Evolutionary conservation across 2,113 vertebrate genomes (phyloP), one percentile per base, ranked within the genome.

Genomic region (Meleagris gallopavo): DNA sequence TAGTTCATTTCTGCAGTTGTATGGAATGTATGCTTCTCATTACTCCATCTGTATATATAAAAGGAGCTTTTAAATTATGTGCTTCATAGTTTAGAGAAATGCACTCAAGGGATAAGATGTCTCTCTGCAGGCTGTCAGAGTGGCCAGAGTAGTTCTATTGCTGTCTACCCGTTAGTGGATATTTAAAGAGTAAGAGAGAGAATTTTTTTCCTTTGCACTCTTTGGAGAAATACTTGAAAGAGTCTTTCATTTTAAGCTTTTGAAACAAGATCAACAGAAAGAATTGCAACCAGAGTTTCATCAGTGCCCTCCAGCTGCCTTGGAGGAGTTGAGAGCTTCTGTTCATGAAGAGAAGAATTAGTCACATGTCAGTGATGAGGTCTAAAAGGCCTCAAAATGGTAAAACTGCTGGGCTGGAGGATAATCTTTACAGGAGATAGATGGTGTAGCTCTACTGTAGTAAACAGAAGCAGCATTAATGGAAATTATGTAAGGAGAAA

Each of bases 201-300:
- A 65, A 30, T 79, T 58, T 58, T 60, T 57, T 76, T 30, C 27
- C 24, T 55, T 83, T 41, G 38, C 30, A 4, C 27, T 77, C 52
- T 62, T 89, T 74, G 14, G 34, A 90, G 95, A 96, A 95, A 93
- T 97, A 91, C 93, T 97, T 94, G 97, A 98, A 94, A 98, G 98
- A 72, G 93, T 94, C 38, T 97, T 98, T 40, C 97, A 98, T 83
- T 97, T 97, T 21, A 97, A 98, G 88, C 97, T 94, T 62, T 97
- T 98, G 72, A 98, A 95, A 96, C 97, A 96, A 96, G 98, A 98
- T 87, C 98, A 99, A 96, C 97, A 98, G 92, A 98, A 95, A 97
- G 98, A 99, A 97, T 97, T 99, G 97, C 99, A 99, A 98, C 98
- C 97, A 96, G 98, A 98, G 83, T 98, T 99, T 99, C 97, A 98